phyloP scores from a whole-genome alignment of 1,140 invertebrate genomes.

The Chlorops oryzae region DNA sequence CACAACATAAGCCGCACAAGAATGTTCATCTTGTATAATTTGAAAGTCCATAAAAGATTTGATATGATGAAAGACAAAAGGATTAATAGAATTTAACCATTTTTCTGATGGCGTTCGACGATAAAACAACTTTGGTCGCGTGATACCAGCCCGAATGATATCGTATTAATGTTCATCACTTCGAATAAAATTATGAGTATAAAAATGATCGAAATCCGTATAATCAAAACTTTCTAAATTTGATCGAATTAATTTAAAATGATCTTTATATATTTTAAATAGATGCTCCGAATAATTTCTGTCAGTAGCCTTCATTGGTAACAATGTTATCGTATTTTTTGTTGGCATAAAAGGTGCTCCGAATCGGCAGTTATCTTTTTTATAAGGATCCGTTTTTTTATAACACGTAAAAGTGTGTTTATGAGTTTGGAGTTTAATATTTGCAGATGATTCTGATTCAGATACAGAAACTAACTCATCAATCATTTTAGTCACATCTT shows the following conservation, averaged over 20 bases:
- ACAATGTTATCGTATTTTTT: slow-evolving; percentile 21
- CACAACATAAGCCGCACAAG: slow-evolving; percentile 28
- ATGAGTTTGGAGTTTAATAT: slow-evolving; percentile 27
- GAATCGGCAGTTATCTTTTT: slow-evolving; percentile 28
- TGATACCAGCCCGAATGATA: slow-evolving; percentile 27
- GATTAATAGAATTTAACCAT: slow-evolving; percentile 36
- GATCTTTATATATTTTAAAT: neutral
- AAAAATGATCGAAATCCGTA: neutral
- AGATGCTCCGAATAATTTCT: neutral
- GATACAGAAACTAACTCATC: slow-evolving; percentile 20
- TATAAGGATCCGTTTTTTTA: slow-evolving; percentile 17
- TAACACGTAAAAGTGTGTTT: slow-evolving; percentile 30
- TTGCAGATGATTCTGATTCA: slow-evolving; percentile 21
- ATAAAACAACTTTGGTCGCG: slow-evolving; percentile 24
- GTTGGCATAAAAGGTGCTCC: slow-evolving; percentile 32
- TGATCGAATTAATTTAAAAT: slow-evolving; percentile 9
- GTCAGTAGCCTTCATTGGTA: slow-evolving; percentile 19
- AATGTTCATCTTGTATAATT: slow-evolving; percentile 43
- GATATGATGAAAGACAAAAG: slow-evolving; percentile 25
- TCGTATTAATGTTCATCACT: slow-evolving; percentile 27
- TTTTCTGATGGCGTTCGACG: slow-evolving; percentile 25
- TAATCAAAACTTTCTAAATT: slow-evolving; percentile 4
- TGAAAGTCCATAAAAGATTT: slow-evolving; percentile 44
- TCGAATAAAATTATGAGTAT: slow-evolving; percentile 1
- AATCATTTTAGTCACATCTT: neutral